phyloP scores from a whole-genome alignment of 2,113 vertebrate species.

The Trochalopteron elliotii region DNA sequence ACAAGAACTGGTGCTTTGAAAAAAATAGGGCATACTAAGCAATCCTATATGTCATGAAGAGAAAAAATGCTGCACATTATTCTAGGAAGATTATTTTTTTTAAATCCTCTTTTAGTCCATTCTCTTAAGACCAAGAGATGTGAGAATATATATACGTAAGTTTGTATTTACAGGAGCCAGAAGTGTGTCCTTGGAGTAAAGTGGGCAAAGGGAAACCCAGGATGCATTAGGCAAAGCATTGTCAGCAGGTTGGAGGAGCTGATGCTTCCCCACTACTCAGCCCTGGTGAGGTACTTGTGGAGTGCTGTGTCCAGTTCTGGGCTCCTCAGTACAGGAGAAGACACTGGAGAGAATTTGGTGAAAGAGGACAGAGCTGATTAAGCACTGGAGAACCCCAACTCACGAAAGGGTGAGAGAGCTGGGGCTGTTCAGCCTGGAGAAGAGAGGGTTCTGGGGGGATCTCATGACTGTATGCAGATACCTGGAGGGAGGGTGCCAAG shows the following conservation, averaged over 20 bases:
- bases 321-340: neutral
- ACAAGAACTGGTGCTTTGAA: neutral
- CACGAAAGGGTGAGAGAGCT: neutral
- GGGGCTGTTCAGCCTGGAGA: neutral
- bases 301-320: neutral
- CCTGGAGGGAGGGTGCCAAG: neutral
- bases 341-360: neutral
- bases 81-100: neutral
- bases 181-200: neutral
- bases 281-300: neutral
- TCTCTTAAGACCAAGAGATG: neutral
- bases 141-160: rapidly evolving
- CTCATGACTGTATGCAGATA: no score
- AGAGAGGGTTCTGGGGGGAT: rapidly evolving
- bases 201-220: neutral
- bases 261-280: neutral
- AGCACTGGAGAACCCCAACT: neutral
- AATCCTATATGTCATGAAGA: neutral
- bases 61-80: neutral
- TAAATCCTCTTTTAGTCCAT: rapidly evolving
- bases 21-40: neutral
- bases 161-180: neutral
- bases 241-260: neutral
- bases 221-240: neutral
- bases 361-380: neutral